Conservation (phyloP, 2,113 vertebrate genomes). For the Rattus rattus region DNA sequence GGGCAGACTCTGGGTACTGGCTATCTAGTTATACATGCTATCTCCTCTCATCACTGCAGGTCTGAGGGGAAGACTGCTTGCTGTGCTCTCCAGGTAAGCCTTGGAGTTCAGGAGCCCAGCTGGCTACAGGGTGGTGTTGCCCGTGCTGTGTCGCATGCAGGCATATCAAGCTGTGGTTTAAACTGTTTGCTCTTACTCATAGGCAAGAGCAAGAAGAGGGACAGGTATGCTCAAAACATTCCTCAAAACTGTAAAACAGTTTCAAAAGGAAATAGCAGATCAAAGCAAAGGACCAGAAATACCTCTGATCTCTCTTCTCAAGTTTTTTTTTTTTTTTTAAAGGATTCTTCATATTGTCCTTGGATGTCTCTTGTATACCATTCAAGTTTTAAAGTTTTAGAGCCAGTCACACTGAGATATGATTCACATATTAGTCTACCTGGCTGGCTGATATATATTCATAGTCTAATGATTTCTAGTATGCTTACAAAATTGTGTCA, state of each 20-base stretch:
- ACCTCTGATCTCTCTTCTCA: neutral
- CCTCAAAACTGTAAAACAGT: neutral
- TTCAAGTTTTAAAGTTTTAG: neutral
- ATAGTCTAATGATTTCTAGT: neutral
- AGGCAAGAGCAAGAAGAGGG: neutral
- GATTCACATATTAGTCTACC: neutral
- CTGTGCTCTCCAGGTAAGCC: neutral
- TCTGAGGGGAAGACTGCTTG: neutral
- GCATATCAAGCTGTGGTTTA: neutral
- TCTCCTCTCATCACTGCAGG: neutral
- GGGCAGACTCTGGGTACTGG: neutral
- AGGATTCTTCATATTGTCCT: neutral
- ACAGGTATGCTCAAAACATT: neutral
- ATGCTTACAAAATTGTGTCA: neutral
- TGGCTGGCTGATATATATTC: neutral
- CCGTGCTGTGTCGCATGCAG: neutral
- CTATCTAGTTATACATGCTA: too few relatives aligned
- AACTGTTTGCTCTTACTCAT: neutral
- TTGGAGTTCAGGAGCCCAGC: neutral
- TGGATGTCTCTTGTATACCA: neutral
- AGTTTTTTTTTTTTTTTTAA: neutral
- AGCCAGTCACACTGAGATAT: neutral
- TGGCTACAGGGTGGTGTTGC: neutral
- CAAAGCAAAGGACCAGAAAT: neutral
- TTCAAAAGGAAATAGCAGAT: neutral